Evolutionary conservation across 2,888 invertebrate species (phyloP).

Genomic region (Lomographa bimaculata): DNA sequence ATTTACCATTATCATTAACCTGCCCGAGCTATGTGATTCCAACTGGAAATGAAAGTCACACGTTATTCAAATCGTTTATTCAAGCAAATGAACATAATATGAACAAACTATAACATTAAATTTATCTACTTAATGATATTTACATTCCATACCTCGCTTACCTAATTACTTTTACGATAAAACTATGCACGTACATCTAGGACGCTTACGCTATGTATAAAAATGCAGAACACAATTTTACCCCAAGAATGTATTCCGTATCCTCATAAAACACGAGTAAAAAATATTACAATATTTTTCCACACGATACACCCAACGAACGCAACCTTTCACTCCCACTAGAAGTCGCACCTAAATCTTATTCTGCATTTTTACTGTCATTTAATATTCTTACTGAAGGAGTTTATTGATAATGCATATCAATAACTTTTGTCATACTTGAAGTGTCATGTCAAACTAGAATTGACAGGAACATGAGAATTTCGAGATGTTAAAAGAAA

Average conservation of each 20-base stretch:
- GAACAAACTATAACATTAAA: slow-evolving; percentile 84
- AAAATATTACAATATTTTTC: slow-evolving; percentile 38
- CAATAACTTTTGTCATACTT: slow-evolving; percentile 54
- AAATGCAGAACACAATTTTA: slow-evolving; percentile 64
- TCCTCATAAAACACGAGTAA: slow-evolving; percentile 25
- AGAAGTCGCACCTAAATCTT: slow-evolving; percentile 49
- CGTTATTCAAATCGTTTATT: slow-evolving; percentile 83
- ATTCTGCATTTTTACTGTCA: slow-evolving; percentile 73
- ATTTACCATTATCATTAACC: slow-evolving; percentile 1
- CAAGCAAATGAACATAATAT: slow-evolving; percentile 82
- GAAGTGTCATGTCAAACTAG: slow-evolving; percentile 41
- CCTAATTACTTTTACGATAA: slow-evolving; percentile 61
- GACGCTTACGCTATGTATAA: slow-evolving; percentile 66
- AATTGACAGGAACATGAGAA: too few species aligned
- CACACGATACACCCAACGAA: slow-evolving; percentile 25
- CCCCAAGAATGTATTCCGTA: slow-evolving; percentile 42
- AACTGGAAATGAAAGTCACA: slow-evolving; percentile 53
- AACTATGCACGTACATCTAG: slow-evolving; percentile 69
- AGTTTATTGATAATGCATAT: slow-evolving; percentile 56
- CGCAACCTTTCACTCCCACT: slow-evolving; percentile 29
- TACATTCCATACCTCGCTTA: slow-evolving; percentile 79
- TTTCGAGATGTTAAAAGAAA: too few species aligned
- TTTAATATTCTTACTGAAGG: slow-evolving; percentile 54
- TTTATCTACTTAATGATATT: slow-evolving; percentile 83
- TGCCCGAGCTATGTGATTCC: too few species aligned